Evolutionary conservation across 1,140 invertebrate genomes (phyloP), one percentile per base, ranked within the genome.

Genomic region (Mylabris phalerata): DNA sequence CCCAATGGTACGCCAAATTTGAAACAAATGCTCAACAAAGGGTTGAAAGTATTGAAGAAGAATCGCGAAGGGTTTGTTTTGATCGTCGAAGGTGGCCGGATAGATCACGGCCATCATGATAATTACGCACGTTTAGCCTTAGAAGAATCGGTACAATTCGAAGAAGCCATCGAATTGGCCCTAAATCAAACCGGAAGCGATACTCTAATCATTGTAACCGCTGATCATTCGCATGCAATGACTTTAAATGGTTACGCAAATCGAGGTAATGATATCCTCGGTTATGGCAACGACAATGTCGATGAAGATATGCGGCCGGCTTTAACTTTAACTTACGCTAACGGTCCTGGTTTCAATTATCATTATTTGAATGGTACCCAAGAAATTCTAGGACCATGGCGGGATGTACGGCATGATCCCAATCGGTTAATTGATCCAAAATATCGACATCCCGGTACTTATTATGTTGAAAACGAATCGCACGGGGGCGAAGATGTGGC

Each of bases 191-290:
- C 81, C 0, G 66, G 73, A 9, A 67, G 79, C 48, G 85, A 95
- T 47, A 95, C 93, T 0, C 74, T 96, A 3, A 79, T 95, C 0
- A 82, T 95, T n/a, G 91, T 96, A 3, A 95, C 93, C 0, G 89
- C 89, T 52, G 94, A 96, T 77, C 93, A 96, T 73, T 84, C 84
- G 0, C 91, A 93, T 62, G 79, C 79, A 0, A 77, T 85, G 73
- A 77, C 75, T 2, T 72, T 80, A 10, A 76, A 72, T 57, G 83
- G 83, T 10, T 84, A 89, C 64, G 81, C 86, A 0, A 78, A 76
- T 2, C 74, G 86, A 60, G 86, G 85, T 32, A 83, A 84, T 65
- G 77, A 84, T 64, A 87, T 90, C 41, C 76, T 85, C 1, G 64
- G 46, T 3, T 54, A 50, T 24, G 38, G 73, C 74, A 19, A 19